Evolutionary conservation across 2,888 invertebrate genomes (phyloP).

Genomic region (Agrochola lychnidis): DNA sequence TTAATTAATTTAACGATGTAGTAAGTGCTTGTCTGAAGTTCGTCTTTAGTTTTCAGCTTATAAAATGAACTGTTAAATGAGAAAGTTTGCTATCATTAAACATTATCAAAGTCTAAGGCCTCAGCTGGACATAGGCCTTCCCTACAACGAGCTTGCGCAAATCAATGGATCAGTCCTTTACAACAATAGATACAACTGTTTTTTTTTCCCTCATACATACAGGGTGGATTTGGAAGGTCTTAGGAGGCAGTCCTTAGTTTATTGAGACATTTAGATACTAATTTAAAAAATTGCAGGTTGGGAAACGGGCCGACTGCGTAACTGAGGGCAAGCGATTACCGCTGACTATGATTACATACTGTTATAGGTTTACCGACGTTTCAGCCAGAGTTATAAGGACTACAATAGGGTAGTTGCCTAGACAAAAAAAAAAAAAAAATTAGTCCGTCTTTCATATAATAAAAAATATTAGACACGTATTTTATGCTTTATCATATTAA

Average conservation of each 20-base stretch:
- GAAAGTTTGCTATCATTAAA: background rate
- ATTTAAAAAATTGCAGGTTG: background rate
- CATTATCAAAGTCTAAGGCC: background rate
- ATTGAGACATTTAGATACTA: background rate
- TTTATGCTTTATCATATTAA: too few relatives aligned
- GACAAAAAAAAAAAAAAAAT: too few relatives aligned
- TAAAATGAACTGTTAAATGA: conserved; percentile 20
- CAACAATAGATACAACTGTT: background rate
- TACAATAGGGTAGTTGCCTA: background rate
- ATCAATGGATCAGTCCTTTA: background rate
- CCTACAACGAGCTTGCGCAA: background rate
- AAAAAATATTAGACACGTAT: too few relatives aligned
- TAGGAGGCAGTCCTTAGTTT: background rate
- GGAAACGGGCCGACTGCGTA: background rate
- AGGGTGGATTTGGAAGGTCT: background rate
- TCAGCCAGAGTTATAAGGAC: background rate
- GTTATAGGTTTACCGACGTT: too few relatives aligned
- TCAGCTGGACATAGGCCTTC: background rate
- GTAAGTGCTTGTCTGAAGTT: conserved; percentile 49
- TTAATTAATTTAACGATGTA: conserved; percentile 62
- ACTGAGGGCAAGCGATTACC: background rate
- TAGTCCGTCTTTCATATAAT: too few relatives aligned
- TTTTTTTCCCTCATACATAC: background rate
- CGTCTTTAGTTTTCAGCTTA: conserved; percentile 35
- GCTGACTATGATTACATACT: background rate